Conservation (phyloP, 2,888 invertebrate species). For the Drosophila nigricruria region DNA sequence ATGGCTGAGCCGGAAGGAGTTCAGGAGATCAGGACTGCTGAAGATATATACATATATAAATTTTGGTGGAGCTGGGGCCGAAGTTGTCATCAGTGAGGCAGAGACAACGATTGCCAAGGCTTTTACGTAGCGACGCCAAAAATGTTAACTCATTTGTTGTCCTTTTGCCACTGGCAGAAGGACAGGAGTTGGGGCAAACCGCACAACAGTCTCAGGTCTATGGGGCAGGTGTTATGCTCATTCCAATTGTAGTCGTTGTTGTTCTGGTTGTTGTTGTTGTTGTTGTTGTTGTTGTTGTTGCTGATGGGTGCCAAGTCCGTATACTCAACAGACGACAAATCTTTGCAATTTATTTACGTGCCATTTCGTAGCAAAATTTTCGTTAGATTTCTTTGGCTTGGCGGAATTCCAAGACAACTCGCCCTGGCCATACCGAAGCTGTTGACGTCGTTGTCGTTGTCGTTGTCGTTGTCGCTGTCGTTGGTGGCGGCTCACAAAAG, state of each 20-base stretch:
- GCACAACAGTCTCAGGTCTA: slow-evolving; percentile 37
- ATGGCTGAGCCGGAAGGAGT: slow-evolving; percentile 5
- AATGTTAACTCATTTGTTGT: slow-evolving; percentile 78
- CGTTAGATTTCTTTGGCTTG: slow-evolving; percentile 74
- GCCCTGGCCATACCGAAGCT: slow-evolving; percentile 28
- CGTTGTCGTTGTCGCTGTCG: slow-evolving; percentile 33
- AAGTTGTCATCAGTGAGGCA: slow-evolving; percentile 39
- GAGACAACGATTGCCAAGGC: slow-evolving; percentile 57
- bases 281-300: slow-evolving; percentile 21
- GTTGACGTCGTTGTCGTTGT: slow-evolving; percentile 26
- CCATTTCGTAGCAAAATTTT: slow-evolving; percentile 77
- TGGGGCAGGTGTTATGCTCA: slow-evolving; percentile 38
- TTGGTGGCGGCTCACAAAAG: slow-evolving; percentile 69
- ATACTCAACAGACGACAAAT: slow-evolving; percentile 71
- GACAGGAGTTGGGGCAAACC: slow-evolving; percentile 10
- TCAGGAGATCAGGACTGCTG: neutral
- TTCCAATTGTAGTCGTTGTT: slow-evolving; percentile 17
- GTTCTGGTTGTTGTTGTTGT: no score
- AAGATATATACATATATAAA: slow-evolving; percentile 2
- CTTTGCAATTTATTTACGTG: slow-evolving; percentile 81
- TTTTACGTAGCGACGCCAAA: slow-evolving; percentile 61
- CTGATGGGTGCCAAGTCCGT: slow-evolving; percentile 41
- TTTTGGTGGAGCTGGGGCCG: slow-evolving; percentile 1
- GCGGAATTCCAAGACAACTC: slow-evolving; percentile 72
- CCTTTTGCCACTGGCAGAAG: slow-evolving; percentile 46